Evolutionary conservation across 2,113 vertebrate genomes (phyloP).

Genomic region (Thryonomys swinderianus): DNA sequence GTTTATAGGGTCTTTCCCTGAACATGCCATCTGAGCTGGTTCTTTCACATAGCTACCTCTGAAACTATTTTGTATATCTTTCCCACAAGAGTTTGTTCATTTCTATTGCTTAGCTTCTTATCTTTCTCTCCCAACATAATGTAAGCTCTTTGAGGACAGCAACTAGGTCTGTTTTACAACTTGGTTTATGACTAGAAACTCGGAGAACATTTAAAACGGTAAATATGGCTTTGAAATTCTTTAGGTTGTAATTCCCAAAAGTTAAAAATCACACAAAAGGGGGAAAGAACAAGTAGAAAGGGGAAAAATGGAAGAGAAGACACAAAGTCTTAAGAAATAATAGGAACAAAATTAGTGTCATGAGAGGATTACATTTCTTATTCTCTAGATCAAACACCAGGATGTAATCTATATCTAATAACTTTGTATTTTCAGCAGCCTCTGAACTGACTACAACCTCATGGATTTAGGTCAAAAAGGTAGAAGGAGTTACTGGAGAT

Average conservation of each 20-base stretch:
- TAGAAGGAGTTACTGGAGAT: background rate
- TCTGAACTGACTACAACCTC: background rate
- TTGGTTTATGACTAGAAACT: background rate
- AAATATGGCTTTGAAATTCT: background rate
- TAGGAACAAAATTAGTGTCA: background rate
- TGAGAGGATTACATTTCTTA: background rate
- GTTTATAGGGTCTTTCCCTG: background rate
- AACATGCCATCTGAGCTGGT: background rate
- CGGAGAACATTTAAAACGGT: background rate
- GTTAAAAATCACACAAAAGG: background rate
- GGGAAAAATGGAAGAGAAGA: background rate
- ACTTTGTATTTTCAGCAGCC: background rate
- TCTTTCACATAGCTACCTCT: background rate
- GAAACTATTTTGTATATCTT: background rate
- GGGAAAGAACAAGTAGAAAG: background rate
- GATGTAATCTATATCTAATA: background rate
- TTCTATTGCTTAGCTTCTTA: background rate
- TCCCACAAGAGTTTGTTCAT: background rate
- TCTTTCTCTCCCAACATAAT: background rate
- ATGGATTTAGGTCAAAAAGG: background rate
- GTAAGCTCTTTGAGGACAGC: background rate
- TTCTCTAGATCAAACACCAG: background rate
- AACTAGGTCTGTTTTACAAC: background rate
- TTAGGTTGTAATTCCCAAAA: background rate
- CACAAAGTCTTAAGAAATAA: background rate